Evolutionary conservation across 2,797 vertebrate species (phyloP).

Genomic region (Melanotaenia pygmaea): DNA sequence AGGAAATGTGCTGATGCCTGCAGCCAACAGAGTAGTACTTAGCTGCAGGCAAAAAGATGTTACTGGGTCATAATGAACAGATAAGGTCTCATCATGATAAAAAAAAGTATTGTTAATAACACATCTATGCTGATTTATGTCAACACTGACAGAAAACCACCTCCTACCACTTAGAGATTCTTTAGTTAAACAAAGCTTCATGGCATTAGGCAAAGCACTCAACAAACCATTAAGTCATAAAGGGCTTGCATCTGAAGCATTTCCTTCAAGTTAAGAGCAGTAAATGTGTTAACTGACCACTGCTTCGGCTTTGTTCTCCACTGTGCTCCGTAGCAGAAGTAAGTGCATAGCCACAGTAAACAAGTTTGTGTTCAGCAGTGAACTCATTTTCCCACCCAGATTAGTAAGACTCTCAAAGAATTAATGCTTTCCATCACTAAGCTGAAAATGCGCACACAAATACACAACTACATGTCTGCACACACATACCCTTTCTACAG

Average conservation of each 20-base stretch:
- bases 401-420: slow-evolving; percentile 43
- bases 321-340: slow-evolving; percentile 8
- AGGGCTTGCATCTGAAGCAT: neutral
- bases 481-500: slow-evolving; percentile 15
- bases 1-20: neutral
- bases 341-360: slow-evolving; percentile 14
- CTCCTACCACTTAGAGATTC: neutral
- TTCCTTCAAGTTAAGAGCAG: slow-evolving; percentile 15
- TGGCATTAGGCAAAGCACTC: neutral
- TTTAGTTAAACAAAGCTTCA: neutral
- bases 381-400: slow-evolving; percentile 53
- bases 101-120: slow-evolving; percentile 12
- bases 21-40: neutral
- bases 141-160: neutral
- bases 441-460: slow-evolving; percentile 18
- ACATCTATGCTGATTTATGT: slow-evolving; percentile 14
- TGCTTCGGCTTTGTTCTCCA: neutral
- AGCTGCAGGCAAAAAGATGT: slow-evolving; percentile 17
- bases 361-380: slow-evolving; percentile 20
- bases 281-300: neutral
- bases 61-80: slow-evolving; percentile 2
- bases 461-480: neutral
- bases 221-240: slow-evolving; percentile 1
- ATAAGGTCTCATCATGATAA: neutral
- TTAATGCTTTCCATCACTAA: slow-evolving; percentile 31